These are phyloP conservation scores for Mus spicilegus DNA, from an alignment of 2,113 vertebrate species.

Conservation along the genomic window DNA sequence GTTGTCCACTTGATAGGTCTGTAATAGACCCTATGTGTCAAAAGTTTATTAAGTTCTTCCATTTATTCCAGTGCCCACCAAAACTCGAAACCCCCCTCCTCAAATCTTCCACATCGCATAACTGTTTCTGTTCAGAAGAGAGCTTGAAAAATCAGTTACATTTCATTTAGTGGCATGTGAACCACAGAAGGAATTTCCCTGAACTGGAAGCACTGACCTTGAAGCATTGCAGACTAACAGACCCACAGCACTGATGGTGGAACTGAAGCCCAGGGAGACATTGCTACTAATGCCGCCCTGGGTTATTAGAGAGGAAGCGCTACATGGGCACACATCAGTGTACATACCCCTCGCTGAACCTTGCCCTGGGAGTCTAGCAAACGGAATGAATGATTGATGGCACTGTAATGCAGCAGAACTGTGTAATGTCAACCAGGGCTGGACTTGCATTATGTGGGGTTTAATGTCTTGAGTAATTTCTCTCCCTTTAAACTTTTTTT, in stretches of 20 bases:
- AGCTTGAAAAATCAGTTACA: background rate
- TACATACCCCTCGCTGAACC: background rate
- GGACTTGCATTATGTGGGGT: background rate
- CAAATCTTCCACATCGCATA: background rate
- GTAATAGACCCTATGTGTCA: background rate
- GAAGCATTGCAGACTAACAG: background rate
- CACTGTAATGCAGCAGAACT: background rate
- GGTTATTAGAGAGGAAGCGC: background rate
- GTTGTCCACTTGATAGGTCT: background rate
- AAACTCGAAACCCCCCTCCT: background rate
- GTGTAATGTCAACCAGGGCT: background rate
- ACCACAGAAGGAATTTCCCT: background rate
- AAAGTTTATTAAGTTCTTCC: background rate
- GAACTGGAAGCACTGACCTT: background rate
- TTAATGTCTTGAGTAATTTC: background rate
- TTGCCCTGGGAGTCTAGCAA: background rate
- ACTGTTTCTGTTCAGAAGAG: background rate
- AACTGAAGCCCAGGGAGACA: background rate
- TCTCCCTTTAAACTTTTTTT: background rate
- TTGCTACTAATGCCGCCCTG: background rate
- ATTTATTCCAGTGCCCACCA: background rate
- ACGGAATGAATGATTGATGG: rapidly evolving
- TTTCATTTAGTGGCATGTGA: background rate
- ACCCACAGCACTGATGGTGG: background rate
- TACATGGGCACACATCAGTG: background rate